These are phyloP conservation scores for Bucco capensis DNA, from an alignment of 2,113 vertebrate species.

Conservation along the genomic window DNA sequence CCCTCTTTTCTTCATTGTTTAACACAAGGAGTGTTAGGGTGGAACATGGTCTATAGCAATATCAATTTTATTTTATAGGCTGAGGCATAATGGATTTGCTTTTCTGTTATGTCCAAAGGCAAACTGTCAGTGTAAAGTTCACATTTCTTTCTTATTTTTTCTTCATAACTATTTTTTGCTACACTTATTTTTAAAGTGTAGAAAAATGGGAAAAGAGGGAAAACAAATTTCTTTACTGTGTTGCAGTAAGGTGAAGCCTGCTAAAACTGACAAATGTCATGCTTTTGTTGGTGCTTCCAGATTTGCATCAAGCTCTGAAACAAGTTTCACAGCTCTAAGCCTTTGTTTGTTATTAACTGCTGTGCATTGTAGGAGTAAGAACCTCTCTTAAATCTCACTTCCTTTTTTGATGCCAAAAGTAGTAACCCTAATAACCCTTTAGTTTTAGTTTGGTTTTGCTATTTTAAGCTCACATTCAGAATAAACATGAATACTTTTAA, in stretches of 20 bases:
- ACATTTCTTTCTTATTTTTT: background rate
- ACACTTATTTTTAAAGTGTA: background rate
- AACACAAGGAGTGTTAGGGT: background rate
- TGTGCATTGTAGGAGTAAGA: background rate
- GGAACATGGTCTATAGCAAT: background rate
- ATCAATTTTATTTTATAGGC: background rate
- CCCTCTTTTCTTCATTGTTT: background rate
- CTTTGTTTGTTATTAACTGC: background rate
- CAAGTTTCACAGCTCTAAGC: background rate
- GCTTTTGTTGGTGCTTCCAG: background rate
- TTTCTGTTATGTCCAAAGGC: background rate
- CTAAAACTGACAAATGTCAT: background rate
- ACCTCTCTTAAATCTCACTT: background rate
- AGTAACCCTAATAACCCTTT: background rate
- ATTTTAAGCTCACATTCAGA: background rate
- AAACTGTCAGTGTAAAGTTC: background rate
- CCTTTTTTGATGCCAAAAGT: background rate
- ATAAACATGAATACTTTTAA: background rate
- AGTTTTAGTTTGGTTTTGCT: background rate
- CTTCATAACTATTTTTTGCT: background rate
- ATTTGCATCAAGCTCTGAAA: background rate
- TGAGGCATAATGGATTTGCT: background rate
- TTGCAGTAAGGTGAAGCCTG: background rate
- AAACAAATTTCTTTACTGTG: background rate
- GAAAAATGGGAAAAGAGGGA: background rate